phyloP scores from a whole-genome alignment of 2,113 vertebrate genomes.

The Tychaedon coryphoeus region DNA sequence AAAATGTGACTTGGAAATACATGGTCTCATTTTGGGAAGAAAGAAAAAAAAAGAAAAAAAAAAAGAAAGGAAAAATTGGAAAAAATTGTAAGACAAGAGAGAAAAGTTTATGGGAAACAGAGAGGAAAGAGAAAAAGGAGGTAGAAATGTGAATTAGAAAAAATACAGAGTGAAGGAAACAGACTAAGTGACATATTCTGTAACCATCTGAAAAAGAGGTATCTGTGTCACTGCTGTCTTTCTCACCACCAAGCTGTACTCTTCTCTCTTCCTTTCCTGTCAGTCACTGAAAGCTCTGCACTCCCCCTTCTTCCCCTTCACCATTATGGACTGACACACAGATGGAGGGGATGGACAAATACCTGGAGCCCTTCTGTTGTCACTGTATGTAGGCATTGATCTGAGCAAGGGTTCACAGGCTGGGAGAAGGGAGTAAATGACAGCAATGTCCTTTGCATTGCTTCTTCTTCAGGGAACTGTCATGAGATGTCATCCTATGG shows the following conservation, averaged over 20 bases:
- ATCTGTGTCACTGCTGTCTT: not conserved
- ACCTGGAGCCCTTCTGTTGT: not conserved
- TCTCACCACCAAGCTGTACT: not conserved
- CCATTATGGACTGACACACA: rapidly evolving
- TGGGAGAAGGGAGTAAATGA: not conserved
- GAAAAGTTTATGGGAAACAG: not conserved
- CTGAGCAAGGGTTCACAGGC: not conserved
- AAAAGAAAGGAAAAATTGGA: too few relatives aligned
- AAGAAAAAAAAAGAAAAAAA: not conserved
- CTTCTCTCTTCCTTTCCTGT: not conserved
- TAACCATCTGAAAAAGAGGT: not conserved
- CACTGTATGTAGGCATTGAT: rapidly evolving
- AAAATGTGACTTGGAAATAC: not conserved
- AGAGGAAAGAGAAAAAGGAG: not conserved
- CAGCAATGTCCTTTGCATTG: not conserved
- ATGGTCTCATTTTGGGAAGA: not conserved
- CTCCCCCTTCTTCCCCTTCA: not conserved
- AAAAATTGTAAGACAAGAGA: not conserved
- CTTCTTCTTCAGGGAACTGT: not conserved
- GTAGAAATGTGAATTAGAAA: not conserved
- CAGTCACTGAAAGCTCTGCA: not conserved
- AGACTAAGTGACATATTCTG: not conserved
- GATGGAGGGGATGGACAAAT: not conserved
- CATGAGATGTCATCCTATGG: not conserved
- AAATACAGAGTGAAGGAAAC: not conserved